Percentiles rank a stretch among this genome's conserved stretches.
Evolutionary conservation across 2,113 vertebrate species (phyloP).

Genomic region (Percopsis transmontana): DNA sequence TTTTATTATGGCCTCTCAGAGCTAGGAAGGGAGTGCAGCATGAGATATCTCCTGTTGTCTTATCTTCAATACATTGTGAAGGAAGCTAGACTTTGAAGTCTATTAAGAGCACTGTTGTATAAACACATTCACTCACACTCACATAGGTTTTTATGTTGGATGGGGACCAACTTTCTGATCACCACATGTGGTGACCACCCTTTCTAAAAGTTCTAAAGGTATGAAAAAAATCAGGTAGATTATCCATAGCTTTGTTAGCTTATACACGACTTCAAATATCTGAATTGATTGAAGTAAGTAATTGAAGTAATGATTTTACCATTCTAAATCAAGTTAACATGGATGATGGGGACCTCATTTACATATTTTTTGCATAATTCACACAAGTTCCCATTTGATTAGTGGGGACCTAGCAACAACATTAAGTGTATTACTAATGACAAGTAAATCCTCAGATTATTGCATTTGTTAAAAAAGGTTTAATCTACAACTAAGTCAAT

Average conservation of each 20-base stretch:
- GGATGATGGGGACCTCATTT: constrained; percentile 18
- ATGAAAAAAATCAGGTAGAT: constrained; percentile 16
- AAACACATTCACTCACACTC: background rate
- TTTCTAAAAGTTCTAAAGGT: constrained; percentile 13
- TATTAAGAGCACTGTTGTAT: no score
- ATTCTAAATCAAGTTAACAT: constrained; percentile 3
- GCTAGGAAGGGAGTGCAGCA: no score
- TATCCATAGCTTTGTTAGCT: constrained; percentile 8
- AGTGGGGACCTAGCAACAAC: constrained; percentile 11
- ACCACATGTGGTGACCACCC: constrained; percentile 18
- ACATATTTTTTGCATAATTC: constrained; percentile 11
- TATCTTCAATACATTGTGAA: no score
- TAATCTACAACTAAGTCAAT: background rate
- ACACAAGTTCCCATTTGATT: constrained; percentile 12
- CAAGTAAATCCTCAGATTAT: background rate
- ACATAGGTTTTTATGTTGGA: constrained; percentile 5
- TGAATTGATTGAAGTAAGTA: no score
- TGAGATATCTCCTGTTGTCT: no score
- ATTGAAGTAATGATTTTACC: constrained; percentile 4
- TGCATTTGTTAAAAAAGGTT: background rate
- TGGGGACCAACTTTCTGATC: constrained; percentile 7
- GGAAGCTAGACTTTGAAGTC: no score
- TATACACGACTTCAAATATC: constrained; percentile 9
- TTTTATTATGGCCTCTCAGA: no score
- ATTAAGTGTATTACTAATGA: background rate